These are phyloP conservation scores for Cyclopterus lumpus DNA, from an alignment of 2,797 vertebrate genomes.

Conservation along the genomic window DNA sequence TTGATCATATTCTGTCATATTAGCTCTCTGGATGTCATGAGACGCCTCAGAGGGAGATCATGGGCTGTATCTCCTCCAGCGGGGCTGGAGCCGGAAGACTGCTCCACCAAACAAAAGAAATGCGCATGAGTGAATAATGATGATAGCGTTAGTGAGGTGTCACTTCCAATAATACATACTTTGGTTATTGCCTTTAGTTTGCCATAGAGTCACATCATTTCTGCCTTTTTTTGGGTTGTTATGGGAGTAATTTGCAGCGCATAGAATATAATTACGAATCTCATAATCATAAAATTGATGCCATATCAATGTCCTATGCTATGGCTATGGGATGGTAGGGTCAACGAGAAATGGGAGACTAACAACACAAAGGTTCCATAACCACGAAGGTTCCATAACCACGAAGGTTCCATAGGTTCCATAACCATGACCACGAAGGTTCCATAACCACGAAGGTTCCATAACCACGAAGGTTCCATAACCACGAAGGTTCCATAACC, in stretches of 20 bases:
- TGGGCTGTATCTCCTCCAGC: slow-evolving; percentile 58
- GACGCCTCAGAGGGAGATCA: slow-evolving; percentile 63
- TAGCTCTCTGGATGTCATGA: slow-evolving; percentile 62
- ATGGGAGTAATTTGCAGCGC: slow-evolving; percentile 23
- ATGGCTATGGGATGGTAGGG: neutral
- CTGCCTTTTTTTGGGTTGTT: slow-evolving; percentile 6
- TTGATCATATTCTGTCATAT: slow-evolving; percentile 70
- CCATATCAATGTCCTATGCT: slow-evolving; percentile 27
- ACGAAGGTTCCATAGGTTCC: no score
- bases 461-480: no score
- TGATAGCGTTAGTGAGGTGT: slow-evolving; percentile 69
- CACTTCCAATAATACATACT: slow-evolving; percentile 61
- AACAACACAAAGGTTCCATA: neutral
- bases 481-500: no score
- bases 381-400: neutral
- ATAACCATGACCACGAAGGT: no score
- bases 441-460: no score
- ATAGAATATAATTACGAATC: slow-evolving; percentile 45
- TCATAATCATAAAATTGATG: slow-evolving; percentile 32
- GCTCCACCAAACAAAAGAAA: slow-evolving; percentile 76
- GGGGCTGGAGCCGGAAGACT: slow-evolving; percentile 50
- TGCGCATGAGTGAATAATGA: slow-evolving; percentile 66
- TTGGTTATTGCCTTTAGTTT: slow-evolving; percentile 49
- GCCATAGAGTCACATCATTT: slow-evolving; percentile 28
- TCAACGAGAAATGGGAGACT: neutral